Percentiles rank a stretch among this genome's conserved stretches.
These are phyloP conservation scores for Saccostrea cuccullata DNA, from an alignment of 1,140 invertebrate genomes.

Conservation along the genomic window DNA sequence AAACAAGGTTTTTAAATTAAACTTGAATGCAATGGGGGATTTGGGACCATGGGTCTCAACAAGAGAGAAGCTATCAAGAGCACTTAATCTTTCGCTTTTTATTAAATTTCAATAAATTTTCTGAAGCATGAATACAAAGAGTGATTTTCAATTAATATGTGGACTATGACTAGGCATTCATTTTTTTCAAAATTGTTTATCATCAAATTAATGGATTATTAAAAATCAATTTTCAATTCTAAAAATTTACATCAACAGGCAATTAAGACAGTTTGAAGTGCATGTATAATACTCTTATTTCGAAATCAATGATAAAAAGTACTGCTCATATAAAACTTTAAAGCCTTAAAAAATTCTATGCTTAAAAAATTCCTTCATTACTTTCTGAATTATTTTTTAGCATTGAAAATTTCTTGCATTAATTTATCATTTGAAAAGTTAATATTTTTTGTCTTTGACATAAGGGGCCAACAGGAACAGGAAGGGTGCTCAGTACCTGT, in stretches of 20 bases:
- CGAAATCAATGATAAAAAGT: too few species aligned
- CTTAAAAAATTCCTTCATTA: neutral
- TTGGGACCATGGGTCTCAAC: neutral
- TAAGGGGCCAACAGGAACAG: constrained; percentile 10
- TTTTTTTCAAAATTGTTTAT: neutral
- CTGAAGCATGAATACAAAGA: neutral
- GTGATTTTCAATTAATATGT: neutral
- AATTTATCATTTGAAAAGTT: neutral
- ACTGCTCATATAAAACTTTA: too few species aligned
- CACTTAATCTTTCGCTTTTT: constrained; percentile 32
- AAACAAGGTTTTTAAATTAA: constrained; percentile 6
- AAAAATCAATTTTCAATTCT: neutral
- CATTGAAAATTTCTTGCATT: neutral
- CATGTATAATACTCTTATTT: neutral
- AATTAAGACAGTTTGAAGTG: neutral
- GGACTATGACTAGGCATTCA: neutral
- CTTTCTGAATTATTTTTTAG: neutral
- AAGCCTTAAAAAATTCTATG: too few species aligned
- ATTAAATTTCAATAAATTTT: neutral
- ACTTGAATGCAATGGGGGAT: neutral
- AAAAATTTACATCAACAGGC: neutral
- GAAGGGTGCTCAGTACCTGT: constrained; percentile 62
- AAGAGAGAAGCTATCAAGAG: neutral
- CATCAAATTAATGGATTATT: neutral
- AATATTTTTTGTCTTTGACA: neutral